Evolutionary conservation across 2,888 invertebrate species (phyloP).

Genomic region (Oxytorus armatus): DNA sequence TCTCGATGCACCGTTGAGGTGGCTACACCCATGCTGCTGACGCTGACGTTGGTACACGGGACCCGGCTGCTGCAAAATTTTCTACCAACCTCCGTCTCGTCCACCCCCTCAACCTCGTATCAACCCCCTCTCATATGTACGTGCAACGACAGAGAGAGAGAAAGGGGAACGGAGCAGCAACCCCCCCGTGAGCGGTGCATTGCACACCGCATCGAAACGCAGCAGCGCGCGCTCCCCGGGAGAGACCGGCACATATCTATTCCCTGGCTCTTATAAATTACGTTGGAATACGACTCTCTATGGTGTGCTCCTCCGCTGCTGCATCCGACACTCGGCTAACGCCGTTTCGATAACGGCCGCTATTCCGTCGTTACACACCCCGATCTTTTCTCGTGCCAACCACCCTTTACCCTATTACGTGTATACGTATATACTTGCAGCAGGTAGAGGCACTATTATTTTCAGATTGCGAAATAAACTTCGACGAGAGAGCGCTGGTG

Average conservation of each 20-base stretch:
- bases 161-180: slow-evolving; percentile 48
- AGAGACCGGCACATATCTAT: slow-evolving; percentile 76
- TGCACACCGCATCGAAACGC: slow-evolving; percentile 67
- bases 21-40: slow-evolving; percentile 78
- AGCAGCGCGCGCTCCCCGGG: slow-evolving; percentile 62
- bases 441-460: too few species aligned
- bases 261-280: slow-evolving; percentile 82
- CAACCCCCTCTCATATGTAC: slow-evolving; percentile 60
- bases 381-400: slow-evolving; percentile 11
- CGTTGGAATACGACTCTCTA: slow-evolving; percentile 70
- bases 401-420: background rate
- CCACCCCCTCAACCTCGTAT: slow-evolving; percentile 68
- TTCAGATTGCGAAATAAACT: too few species aligned
- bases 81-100: slow-evolving; percentile 69
- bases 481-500: too few species aligned
- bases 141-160: slow-evolving; percentile 11
- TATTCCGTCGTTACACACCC: background rate
- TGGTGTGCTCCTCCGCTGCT: slow-evolving; percentile 31
- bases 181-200: slow-evolving; percentile 60
- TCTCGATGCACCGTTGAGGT: slow-evolving; percentile 80
- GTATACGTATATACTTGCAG: too few species aligned
- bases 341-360: slow-evolving; percentile 46
- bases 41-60: slow-evolving; percentile 53
- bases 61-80: slow-evolving; percentile 69
- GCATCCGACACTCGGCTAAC: slow-evolving; percentile 35